phyloP scores from a whole-genome alignment of 1,140 invertebrate species.

The Anastrepha ludens region DNA sequence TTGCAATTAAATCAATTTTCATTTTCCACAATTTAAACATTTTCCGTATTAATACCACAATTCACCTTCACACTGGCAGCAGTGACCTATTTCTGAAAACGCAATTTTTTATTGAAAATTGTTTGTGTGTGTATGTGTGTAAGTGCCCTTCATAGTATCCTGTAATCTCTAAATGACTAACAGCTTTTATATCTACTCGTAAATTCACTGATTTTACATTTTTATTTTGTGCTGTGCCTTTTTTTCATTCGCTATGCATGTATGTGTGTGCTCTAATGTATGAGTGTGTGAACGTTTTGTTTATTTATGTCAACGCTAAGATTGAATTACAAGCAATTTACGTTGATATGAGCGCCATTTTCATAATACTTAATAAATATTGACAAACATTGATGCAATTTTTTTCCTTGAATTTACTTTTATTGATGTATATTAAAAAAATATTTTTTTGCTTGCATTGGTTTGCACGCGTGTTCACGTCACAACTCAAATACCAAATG shows the following conservation, averaged over 20 bases:
- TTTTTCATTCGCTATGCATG: too few species aligned
- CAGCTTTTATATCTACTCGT: neutral
- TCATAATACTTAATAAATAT: neutral
- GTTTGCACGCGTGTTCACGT: neutral
- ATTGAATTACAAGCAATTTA: conserved; percentile 38
- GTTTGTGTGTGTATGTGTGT: too few species aligned
- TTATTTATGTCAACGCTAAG: neutral
- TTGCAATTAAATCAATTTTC: too few species aligned
- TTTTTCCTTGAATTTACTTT: neutral
- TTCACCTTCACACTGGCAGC: too few species aligned
- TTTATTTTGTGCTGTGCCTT: neutral
- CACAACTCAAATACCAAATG: conserved; percentile 24
- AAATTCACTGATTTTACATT: neutral
- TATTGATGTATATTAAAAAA: too few species aligned
- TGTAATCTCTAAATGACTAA: neutral
- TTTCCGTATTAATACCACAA: too few species aligned
- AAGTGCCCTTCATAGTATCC: neutral
- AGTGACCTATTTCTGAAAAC: too few species aligned
- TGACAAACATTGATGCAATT: neutral
- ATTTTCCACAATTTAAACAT: too few species aligned
- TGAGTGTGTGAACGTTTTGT: neutral
- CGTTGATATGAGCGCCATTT: neutral
- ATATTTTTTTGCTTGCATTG: neutral
- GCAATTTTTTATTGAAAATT: too few species aligned
- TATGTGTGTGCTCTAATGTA: too few species aligned